These are phyloP conservation scores for Lycaon pictus DNA, from an alignment of 2,113 vertebrate species.

Conservation along the genomic window DNA sequence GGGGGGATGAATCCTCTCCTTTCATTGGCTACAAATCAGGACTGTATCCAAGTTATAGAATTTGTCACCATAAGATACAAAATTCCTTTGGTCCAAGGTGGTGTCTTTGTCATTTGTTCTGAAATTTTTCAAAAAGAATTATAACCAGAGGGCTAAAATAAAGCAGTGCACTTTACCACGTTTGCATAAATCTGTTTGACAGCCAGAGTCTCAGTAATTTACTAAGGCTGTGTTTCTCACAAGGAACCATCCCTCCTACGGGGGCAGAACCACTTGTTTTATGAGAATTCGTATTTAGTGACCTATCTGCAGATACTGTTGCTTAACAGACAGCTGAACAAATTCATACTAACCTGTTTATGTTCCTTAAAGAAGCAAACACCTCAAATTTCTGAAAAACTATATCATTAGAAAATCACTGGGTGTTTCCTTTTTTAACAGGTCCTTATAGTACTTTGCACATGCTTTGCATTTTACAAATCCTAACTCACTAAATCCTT, in stretches of 20 bases:
- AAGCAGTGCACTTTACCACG: neutral
- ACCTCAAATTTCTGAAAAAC: slow-evolving; percentile 34
- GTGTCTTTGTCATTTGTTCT: neutral
- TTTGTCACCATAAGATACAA: neutral
- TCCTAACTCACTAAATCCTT: slow-evolving; percentile 23
- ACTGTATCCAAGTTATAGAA: neutral
- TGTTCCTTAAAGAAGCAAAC: slow-evolving; percentile 22
- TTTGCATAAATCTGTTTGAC: neutral
- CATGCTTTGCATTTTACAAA: neutral
- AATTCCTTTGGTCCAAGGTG: slow-evolving; percentile 1
- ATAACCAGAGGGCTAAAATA: neutral
- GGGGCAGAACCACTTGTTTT: neutral
- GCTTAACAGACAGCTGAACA: slow-evolving; percentile 57
- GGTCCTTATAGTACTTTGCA: neutral
- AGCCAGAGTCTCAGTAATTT: neutral
- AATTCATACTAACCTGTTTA: neutral
- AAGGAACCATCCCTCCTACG: neutral
- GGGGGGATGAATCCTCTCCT: neutral
- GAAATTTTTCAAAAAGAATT: neutral
- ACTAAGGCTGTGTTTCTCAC: neutral
- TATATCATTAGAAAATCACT: neutral
- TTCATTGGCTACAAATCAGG: neutral
- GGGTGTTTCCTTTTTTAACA: slow-evolving; percentile 10
- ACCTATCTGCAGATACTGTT: neutral
- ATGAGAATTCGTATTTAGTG: neutral